These are phyloP conservation scores for Drosophila kambysellisi DNA, from an alignment of 2,888 invertebrate genomes.

Conservation along the genomic window DNA sequence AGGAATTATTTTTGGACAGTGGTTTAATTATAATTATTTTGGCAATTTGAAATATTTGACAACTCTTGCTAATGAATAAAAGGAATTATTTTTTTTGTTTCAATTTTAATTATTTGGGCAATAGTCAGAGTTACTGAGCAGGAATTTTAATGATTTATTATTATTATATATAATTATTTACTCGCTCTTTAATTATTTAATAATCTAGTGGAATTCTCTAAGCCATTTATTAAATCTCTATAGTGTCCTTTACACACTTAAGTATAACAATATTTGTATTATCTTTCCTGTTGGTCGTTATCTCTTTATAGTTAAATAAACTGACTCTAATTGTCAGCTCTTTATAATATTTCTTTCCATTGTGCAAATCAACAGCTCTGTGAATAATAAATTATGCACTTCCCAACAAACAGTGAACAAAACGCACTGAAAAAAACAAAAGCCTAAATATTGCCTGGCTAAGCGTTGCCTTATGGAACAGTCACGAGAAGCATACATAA, in stretches of 20 bases:
- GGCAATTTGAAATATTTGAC: no score
- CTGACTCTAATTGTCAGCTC: conserved; percentile 43
- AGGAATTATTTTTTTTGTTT: no score
- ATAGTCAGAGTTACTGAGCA: not conserved
- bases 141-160: not conserved
- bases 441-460: conserved; percentile 61
- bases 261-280: not conserved
- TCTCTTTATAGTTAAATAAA: conserved; percentile 18
- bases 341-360: conserved; percentile 47
- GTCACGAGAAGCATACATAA: conserved; percentile 46
- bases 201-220: not conserved
- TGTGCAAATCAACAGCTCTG: conserved; percentile 38
- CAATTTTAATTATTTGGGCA: no score
- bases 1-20: not conserved
- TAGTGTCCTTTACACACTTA: not conserved
- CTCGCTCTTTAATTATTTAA: not conserved
- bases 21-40: not conserved
- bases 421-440: conserved; percentile 46
- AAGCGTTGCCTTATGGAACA: conserved; percentile 50
- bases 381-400: conserved; percentile 64
- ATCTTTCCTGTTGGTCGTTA: conserved; percentile 2
- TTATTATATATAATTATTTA: not conserved
- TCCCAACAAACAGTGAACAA: conserved; percentile 41
- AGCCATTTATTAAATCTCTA: not conserved
- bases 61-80: no score